Conservation (phyloP, 2,797 vertebrate genomes). For the Neomorphus geoffroyi region DNA sequence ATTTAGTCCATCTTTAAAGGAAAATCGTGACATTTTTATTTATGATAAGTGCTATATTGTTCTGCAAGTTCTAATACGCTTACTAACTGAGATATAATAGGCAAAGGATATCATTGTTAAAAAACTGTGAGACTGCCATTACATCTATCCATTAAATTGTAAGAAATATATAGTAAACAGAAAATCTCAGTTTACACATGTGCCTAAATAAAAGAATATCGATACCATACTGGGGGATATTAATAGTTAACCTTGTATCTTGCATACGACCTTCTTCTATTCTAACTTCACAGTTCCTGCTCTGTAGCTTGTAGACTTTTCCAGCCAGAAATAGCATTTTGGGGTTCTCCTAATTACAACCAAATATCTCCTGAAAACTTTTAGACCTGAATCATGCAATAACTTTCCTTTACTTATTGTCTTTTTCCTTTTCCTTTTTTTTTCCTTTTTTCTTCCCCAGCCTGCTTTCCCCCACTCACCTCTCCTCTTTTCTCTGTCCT, state of each 20-base stretch:
- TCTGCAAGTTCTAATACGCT: neutral
- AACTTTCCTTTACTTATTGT: neutral
- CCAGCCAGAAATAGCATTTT: neutral
- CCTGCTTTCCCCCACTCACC: accelerated
- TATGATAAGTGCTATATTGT: neutral
- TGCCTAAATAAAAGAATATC: neutral
- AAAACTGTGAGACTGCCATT: neutral
- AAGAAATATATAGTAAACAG: neutral
- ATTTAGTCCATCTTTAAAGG: neutral
- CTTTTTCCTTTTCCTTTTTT: neutral
- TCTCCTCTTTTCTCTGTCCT: neutral
- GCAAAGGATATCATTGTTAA: neutral
- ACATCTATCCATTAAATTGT: neutral
- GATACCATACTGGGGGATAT: accelerated
- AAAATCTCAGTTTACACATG: neutral
- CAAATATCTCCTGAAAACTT: neutral
- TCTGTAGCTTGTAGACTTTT: neutral
- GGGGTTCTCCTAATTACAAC: neutral
- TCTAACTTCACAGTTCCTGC: neutral
- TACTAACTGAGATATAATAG: neutral
- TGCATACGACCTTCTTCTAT: neutral
- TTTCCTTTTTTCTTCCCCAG: neutral
- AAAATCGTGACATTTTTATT: neutral
- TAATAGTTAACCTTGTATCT: neutral
- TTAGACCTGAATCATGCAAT: neutral